These are phyloP conservation scores for Solenopsis fugax DNA, from an alignment of 1,140 invertebrate genomes.

Conservation along the genomic window DNA sequence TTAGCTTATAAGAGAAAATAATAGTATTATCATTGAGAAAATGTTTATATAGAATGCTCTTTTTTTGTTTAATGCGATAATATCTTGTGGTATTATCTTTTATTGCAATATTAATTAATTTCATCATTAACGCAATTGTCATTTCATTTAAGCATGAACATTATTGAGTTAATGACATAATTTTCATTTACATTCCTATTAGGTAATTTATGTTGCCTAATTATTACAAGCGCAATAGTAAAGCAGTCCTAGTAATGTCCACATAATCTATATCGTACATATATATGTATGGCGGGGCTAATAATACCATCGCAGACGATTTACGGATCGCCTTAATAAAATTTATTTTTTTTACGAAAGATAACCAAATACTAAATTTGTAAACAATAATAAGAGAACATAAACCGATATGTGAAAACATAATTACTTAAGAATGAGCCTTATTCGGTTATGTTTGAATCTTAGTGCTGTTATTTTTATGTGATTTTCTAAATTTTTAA, in stretches of 20 bases:
- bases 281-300: slow-evolving; percentile 10
- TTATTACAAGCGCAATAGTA: slow-evolving; percentile 62
- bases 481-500: not conserved
- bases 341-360: not conserved
- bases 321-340: slow-evolving; percentile 30
- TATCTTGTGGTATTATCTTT: not conserved
- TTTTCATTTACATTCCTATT: slow-evolving; percentile 57
- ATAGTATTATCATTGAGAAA: not conserved
- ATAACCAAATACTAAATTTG: not conserved
- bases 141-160: slow-evolving; percentile 15
- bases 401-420: no score
- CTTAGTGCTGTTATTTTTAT: no score
- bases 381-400: no score
- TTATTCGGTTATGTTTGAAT: no score
- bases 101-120: slow-evolving; percentile 9
- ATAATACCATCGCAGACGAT: slow-evolving; percentile 19
- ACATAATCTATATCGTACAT: slow-evolving; percentile 26
- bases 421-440: no score
- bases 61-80: not conserved
- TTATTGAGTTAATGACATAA: slow-evolving; percentile 58
- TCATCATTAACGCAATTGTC: not conserved
- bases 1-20: not conserved
- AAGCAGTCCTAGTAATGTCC: slow-evolving; percentile 59
- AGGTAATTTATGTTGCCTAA: slow-evolving; percentile 34
- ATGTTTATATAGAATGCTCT: not conserved